Percentiles rank a stretch among this genome's conserved stretches.
phyloP scores from a whole-genome alignment of 1,140 invertebrate species.

The Lanistes nyassanus region DNA sequence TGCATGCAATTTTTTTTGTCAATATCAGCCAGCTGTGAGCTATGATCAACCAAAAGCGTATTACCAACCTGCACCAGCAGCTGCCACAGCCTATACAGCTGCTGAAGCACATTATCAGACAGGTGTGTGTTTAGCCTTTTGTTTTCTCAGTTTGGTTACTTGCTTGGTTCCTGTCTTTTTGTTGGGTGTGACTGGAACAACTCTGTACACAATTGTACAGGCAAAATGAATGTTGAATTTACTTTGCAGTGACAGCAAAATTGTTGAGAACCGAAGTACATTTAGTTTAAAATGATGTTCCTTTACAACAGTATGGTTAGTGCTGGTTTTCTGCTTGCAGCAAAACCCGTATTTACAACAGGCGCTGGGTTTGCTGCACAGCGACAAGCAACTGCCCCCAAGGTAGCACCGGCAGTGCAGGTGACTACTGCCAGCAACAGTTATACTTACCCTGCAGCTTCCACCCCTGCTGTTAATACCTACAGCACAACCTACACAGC shows the following conservation, averaged over 20 bases:
- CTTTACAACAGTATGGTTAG: no score
- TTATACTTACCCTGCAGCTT: constrained; percentile 58
- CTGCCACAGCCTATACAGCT: constrained; percentile 69
- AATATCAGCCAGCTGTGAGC: constrained; percentile 56
- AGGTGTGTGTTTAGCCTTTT: constrained; percentile 45
- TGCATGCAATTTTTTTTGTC: constrained; percentile 23
- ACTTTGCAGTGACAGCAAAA: constrained; percentile 16
- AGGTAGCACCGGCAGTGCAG: constrained; percentile 59
- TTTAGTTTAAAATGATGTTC: no score
- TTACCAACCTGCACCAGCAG: constrained; percentile 61
- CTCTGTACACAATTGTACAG: no score
- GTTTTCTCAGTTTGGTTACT: no score
- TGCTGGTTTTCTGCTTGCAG: constrained; percentile 41
- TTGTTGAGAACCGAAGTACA: no score
- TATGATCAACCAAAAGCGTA: constrained; percentile 65
- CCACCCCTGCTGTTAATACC: constrained; percentile 49
- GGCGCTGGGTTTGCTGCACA: constrained; percentile 68
- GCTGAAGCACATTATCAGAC: constrained; percentile 75
- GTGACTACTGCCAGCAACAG: constrained; percentile 50
- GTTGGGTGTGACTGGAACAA: no score
- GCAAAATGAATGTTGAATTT: background rate
- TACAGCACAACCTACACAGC: constrained; percentile 53
- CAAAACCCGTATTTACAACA: constrained; percentile 67
- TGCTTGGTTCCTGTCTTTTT: no score
- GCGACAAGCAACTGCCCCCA: constrained; percentile 47